A percentile compares a stretch with the other conserved stretches of the same genome.
Conservation (phyloP, 2,113 vertebrate genomes). For the Macquaria ambigua region DNA sequence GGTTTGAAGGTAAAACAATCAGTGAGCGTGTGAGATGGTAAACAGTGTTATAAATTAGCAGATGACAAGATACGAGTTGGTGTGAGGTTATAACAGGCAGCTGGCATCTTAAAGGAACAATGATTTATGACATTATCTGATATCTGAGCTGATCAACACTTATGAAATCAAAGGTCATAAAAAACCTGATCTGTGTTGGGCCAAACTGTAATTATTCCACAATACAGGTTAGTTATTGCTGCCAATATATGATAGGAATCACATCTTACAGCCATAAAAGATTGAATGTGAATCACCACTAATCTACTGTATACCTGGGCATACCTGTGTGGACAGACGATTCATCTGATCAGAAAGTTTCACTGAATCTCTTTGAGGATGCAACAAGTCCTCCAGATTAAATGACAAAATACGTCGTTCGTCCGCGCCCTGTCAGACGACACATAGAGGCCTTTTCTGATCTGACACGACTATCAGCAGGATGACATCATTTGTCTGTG, state of each 20-base stretch:
- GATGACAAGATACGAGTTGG: slow-evolving; percentile 1
- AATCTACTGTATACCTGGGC: not conserved
- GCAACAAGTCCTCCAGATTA: no score
- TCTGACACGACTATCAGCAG: no score
- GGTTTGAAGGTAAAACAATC: not conserved
- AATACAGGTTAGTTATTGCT: not conserved
- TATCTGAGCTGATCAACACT: slow-evolving; percentile 16
- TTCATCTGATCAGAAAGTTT: no score
- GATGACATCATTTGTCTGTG: no score
- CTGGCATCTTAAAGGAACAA: not conserved
- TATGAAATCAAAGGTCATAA: slow-evolving; percentile 9
- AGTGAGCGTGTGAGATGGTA: not conserved
- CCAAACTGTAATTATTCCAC: not conserved
- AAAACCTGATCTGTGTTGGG: not conserved
- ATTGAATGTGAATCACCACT: not conserved
- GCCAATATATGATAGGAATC: not conserved
- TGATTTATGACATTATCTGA: slow-evolving; percentile 41
- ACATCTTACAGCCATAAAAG: no score
- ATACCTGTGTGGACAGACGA: not conserved
- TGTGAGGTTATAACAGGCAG: not conserved
- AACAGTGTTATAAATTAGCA: slow-evolving; percentile 11
- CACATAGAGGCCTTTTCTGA: not conserved
- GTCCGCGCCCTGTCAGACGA: no score
- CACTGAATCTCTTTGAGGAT: no score
- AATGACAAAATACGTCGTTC: no score